A percentile compares a stretch with the other conserved stretches of the same genome.
Conservation (phyloP, 2,888 invertebrate genomes). For the Mythimna pallens region DNA sequence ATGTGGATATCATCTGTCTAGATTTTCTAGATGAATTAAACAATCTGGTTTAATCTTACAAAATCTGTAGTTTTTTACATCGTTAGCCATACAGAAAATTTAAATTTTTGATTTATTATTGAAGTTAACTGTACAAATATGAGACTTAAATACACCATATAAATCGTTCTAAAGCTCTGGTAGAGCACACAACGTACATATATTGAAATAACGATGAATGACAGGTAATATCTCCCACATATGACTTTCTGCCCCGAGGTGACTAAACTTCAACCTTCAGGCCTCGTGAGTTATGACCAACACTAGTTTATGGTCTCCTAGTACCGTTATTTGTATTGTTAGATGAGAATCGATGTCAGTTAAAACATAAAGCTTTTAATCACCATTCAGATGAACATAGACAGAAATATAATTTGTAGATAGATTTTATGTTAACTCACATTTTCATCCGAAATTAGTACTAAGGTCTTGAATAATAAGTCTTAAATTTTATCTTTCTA, state of each 20-base stretch:
- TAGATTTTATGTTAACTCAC: not conserved
- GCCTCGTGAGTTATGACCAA: constrained; percentile 59
- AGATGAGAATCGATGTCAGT: constrained; percentile 29
- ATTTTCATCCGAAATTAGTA: no score
- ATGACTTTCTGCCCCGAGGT: constrained; percentile 60
- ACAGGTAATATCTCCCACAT: constrained; percentile 58
- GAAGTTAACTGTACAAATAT: constrained; percentile 1
- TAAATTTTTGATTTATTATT: no score
- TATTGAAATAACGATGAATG: constrained; percentile 60
- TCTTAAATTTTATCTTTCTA: no score
- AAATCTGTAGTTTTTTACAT: no score
- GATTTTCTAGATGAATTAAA: no score
- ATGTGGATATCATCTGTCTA: no score
- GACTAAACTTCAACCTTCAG: constrained; percentile 33
- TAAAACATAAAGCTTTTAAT: constrained; percentile 36
- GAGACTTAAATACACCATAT: constrained; percentile 10
- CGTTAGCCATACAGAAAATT: no score
- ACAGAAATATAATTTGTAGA: not conserved
- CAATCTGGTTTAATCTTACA: no score
- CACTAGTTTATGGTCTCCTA: constrained; percentile 51
- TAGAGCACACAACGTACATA: not conserved
- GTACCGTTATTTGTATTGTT: constrained; percentile 50
- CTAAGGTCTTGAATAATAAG: no score
- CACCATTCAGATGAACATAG: not conserved
- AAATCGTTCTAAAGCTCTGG: constrained; percentile 8